Percentiles rank a stretch among this genome's conserved stretches.
phyloP scores from a whole-genome alignment of 2,888 invertebrate species.

The Plebejus argus region DNA sequence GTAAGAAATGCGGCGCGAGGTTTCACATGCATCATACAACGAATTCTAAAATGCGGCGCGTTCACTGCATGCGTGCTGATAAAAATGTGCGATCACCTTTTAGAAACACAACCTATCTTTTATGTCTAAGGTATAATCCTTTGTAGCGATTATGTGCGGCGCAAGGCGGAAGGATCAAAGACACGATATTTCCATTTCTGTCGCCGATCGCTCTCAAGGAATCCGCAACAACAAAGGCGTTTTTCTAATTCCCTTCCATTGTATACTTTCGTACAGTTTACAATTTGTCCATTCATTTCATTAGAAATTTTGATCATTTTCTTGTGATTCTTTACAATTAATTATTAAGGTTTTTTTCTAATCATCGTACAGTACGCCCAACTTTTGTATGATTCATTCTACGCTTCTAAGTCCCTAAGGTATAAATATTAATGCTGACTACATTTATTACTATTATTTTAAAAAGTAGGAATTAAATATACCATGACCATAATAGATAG shows the following conservation, averaged over 20 bases:
- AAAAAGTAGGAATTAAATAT: no score
- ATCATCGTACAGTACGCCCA: background rate
- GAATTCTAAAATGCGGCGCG: no score
- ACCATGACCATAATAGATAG: no score
- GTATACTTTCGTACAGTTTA: background rate
- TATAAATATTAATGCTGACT: no score
- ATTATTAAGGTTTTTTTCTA: background rate
- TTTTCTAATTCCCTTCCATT: conserved; percentile 7
- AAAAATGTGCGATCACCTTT: no score
- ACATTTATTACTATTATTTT: no score
- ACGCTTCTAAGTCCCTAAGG: no score
- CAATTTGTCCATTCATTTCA: background rate
- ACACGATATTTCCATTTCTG: conserved; percentile 25
- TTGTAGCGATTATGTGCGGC: conserved; percentile 3
- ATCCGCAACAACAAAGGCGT: conserved; percentile 14
- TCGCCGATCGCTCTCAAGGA: conserved; percentile 19
- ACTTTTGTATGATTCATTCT: no score
- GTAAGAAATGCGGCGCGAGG: no score
- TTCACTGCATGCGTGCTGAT: no score
- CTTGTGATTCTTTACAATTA: no score
- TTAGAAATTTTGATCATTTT: background rate
- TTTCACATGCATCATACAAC: no score
- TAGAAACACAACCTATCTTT: background rate
- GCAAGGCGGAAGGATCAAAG: background rate
- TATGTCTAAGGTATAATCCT: background rate